Percentiles rank a stretch among this genome's conserved stretches.
phyloP scores from a whole-genome alignment of 2,113 vertebrate genomes.

The Mormoops blainvillei region DNA sequence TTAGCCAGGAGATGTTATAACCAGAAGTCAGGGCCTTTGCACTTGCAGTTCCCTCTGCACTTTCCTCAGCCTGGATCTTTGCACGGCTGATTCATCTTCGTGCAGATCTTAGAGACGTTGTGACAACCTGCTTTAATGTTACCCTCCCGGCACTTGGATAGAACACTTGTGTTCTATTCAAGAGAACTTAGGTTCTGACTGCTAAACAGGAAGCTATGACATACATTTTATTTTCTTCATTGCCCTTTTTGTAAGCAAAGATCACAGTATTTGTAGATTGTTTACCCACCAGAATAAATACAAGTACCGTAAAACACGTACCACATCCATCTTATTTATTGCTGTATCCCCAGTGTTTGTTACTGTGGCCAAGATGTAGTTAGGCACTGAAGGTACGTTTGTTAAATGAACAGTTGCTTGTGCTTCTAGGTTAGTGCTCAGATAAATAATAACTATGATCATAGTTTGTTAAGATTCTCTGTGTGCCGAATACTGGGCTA shows the following conservation, averaged over 20 bases:
- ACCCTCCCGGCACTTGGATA: neutral
- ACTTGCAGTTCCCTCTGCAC: neutral
- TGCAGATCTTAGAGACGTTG: neutral
- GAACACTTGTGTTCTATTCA: neutral
- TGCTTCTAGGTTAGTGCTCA: neutral
- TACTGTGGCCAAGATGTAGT: neutral
- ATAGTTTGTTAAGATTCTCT: neutral
- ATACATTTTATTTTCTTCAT: neutral
- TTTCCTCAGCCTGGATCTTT: neutral
- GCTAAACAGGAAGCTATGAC: neutral
- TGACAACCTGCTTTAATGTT: neutral
- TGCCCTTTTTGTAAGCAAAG: neutral
- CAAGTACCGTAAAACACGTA: neutral
- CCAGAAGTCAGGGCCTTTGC: neutral
- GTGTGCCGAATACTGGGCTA: rapidly evolving
- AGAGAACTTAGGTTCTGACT: neutral
- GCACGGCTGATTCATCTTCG: neutral
- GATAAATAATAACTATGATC: neutral
- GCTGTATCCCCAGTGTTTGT: neutral
- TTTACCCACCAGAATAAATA: neutral
- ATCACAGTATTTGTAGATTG: neutral
- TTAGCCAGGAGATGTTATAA: neutral
- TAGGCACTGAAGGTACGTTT: neutral
- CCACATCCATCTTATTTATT: neutral
- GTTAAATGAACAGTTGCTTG: neutral